Evolutionary conservation across 2,113 vertebrate genomes (phyloP).

Genomic region (Notarius quadriscutis): DNA sequence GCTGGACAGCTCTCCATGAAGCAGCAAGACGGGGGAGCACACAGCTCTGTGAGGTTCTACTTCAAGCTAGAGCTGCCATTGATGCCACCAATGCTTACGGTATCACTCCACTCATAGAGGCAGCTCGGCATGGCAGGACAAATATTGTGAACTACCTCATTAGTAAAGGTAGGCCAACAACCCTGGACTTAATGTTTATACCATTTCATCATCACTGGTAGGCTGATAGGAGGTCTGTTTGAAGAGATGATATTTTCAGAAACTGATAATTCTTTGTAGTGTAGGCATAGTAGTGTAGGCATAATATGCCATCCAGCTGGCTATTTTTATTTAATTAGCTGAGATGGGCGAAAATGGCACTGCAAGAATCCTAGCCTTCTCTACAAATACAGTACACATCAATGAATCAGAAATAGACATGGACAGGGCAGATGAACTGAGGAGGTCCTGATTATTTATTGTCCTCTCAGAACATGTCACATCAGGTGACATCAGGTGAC

Average conservation of each 20-base stretch:
- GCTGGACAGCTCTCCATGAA: slow-evolving; percentile 92
- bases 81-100: slow-evolving; percentile 83
- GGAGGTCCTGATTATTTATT: neutral
- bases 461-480: neutral
- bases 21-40: slow-evolving; percentile 83
- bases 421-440: neutral
- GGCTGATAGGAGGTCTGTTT: neutral
- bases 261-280: neutral
- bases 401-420: neutral
- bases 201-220: neutral
- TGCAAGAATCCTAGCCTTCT: neutral
- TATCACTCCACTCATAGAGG: slow-evolving; percentile 87
- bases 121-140: slow-evolving; percentile 85
- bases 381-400: neutral
- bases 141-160: slow-evolving; percentile 81
- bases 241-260: neutral
- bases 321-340: slow-evolving; percentile 16
- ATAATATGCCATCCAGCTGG: neutral
- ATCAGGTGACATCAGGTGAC: neutral
- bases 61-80: slow-evolving; percentile 82
- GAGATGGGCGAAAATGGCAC: neutral
- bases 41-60: slow-evolving; percentile 82
- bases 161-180: slow-evolving; percentile 63
- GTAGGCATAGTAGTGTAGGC: slow-evolving; percentile 1
- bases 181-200: neutral